A percentile compares a stretch with the other conserved stretches of the same genome.
These are phyloP conservation scores for Sorex araneus DNA, from an alignment of 2,113 vertebrate species.

Conservation along the genomic window DNA sequence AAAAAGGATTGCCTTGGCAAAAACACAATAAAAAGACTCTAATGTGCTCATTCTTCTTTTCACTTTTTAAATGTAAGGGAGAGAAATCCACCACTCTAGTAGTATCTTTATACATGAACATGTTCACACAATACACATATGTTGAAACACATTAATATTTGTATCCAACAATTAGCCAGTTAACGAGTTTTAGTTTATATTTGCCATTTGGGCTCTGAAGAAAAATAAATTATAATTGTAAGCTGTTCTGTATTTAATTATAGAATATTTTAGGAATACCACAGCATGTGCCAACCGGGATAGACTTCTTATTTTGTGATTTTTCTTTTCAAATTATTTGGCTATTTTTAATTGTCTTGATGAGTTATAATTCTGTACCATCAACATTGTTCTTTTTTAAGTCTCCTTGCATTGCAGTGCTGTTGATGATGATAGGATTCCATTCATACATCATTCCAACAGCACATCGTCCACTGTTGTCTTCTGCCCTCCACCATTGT, in stretches of 20 bases:
- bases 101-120: not conserved
- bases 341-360: too few relatives aligned
- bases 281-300: not conserved
- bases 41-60: not conserved
- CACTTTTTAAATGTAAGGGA: constrained; percentile 4
- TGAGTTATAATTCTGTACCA: too few relatives aligned
- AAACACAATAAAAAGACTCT: constrained; percentile 49
- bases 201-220: not conserved
- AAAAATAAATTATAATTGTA: constrained; percentile 13
- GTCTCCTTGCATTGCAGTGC: too few relatives aligned
- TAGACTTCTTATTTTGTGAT: too few relatives aligned
- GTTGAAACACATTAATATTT: not conserved
- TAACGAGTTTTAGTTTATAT: not conserved
- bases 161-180: not conserved
- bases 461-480: too few relatives aligned
- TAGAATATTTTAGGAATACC: not conserved
- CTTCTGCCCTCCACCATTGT: too few relatives aligned
- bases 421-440: too few relatives aligned
- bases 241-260: not conserved
- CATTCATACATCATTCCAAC: too few relatives aligned
- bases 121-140: not conserved
- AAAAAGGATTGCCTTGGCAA: constrained; percentile 51
- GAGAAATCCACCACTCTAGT: constrained; percentile 35
- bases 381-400: too few relatives aligned
- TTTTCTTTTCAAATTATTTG: too few relatives aligned